phyloP scores from a whole-genome alignment of 2,888 invertebrate genomes.

The Salpingus planirostris region DNA sequence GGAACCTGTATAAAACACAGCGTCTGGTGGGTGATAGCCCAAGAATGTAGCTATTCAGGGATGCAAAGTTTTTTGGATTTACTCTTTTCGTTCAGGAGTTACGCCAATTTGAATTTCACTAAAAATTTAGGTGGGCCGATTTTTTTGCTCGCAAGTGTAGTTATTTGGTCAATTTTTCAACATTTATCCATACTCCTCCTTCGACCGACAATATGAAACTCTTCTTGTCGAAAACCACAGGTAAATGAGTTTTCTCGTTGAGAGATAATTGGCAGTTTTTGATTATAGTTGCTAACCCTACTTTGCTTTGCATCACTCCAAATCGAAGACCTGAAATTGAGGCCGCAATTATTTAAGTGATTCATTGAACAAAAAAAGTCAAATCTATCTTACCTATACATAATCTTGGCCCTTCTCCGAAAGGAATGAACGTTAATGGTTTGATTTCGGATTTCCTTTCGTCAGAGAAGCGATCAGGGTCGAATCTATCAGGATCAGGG shows the following conservation, averaged over 20 bases:
- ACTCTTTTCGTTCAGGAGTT: too few species aligned
- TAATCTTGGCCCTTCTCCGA: conserved; percentile 18
- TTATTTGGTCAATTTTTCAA: neutral
- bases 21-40: too few species aligned
- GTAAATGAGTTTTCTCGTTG: neutral
- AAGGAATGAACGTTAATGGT: conserved; percentile 15
- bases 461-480: conserved; percentile 19
- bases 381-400: conserved; percentile 19
- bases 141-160: too few species aligned
- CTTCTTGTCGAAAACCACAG: neutral
- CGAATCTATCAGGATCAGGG: conserved; percentile 22
- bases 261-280: neutral
- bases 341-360: neutral
- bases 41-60: too few species aligned
- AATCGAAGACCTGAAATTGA: neutral
- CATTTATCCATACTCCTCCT: neutral
- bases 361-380: neutral
- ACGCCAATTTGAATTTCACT: too few species aligned
- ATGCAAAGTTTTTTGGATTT: too few species aligned
- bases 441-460: conserved; percentile 14
- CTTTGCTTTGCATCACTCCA: neutral
- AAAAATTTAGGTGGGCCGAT: too few species aligned
- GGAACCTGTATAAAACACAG: too few species aligned
- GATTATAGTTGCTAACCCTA: neutral
- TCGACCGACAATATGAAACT: neutral